Conservation (phyloP, 2,797 vertebrate genomes). For the Notoglanidium macrostoma region DNA sequence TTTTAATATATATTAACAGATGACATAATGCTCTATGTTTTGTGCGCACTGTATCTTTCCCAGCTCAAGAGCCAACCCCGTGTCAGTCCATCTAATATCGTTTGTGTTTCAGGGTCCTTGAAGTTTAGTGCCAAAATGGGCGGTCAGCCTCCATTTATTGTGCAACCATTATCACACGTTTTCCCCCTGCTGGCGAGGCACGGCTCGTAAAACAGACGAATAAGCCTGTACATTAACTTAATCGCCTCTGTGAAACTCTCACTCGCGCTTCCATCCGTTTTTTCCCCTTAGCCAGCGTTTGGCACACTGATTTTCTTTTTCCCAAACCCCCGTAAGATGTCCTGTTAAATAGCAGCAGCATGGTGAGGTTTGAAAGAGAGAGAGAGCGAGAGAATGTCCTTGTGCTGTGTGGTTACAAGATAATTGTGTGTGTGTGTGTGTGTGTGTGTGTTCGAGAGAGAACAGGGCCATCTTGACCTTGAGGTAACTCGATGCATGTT, state of each 20-base stretch:
- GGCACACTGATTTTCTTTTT: neutral
- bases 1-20: no score
- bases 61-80: neutral
- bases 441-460: neutral
- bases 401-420: constrained; percentile 21
- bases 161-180: constrained; percentile 25
- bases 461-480: constrained; percentile 38
- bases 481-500: constrained; percentile 41
- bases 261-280: constrained; percentile 10
- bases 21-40: neutral
- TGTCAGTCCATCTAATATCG: neutral
- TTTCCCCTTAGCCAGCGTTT: constrained; percentile 6
- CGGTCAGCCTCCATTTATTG: constrained; percentile 33
- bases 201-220: constrained; percentile 39
- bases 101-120: constrained; percentile 15
- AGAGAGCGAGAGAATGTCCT: constrained; percentile 3
- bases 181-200: constrained; percentile 26
- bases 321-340: neutral
- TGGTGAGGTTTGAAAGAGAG: neutral
- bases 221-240: constrained; percentile 44
- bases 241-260: constrained; percentile 37
- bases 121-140: constrained; percentile 34
- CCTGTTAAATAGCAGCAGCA: constrained; percentile 21
- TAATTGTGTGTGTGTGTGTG: constrained; percentile 22
- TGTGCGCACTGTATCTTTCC: neutral